These are phyloP conservation scores for Biston betularia DNA, from an alignment of 2,888 invertebrate species.

Conservation along the genomic window DNA sequence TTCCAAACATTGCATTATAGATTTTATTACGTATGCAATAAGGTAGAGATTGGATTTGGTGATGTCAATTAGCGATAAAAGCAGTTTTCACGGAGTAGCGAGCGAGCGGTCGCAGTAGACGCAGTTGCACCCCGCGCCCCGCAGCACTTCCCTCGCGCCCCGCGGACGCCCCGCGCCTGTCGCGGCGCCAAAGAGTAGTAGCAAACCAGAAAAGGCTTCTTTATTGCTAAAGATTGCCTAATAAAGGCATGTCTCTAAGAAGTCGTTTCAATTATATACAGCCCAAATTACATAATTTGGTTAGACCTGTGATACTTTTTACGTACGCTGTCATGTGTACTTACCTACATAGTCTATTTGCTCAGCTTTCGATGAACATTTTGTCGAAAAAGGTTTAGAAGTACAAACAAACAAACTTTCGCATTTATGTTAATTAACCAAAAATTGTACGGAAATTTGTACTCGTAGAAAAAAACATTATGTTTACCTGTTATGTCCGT, in stretches of 20 bases:
- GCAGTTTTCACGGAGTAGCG: constrained; percentile 75
- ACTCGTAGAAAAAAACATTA: too few species aligned
- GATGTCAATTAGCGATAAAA: constrained; percentile 64
- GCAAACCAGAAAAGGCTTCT: neutral
- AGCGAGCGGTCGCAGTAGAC: constrained; percentile 78
- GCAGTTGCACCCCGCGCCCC: constrained; percentile 74
- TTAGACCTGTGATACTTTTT: too few species aligned
- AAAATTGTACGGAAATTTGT: too few species aligned
- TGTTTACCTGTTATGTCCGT: too few species aligned
- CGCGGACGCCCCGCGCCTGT: constrained; percentile 74
- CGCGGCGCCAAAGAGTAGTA: constrained; percentile 68
- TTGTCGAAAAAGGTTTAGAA: too few species aligned
- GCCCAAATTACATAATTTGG: neutral
- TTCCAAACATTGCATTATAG: constrained; percentile 26
- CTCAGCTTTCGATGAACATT: too few species aligned
- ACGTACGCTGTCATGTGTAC: too few species aligned
- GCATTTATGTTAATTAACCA: too few species aligned
- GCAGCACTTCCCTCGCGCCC: constrained; percentile 55
- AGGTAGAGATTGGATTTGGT: constrained; percentile 47
- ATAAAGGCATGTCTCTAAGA: constrained; percentile 14
- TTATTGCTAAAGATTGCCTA: neutral
- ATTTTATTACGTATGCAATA: fast-evolving
- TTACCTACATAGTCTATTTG: too few species aligned
- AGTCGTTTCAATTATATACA: too few species aligned
- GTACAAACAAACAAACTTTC: too few species aligned